phyloP scores from a whole-genome alignment of 2,888 invertebrate genomes.

The Hedya salicella region DNA sequence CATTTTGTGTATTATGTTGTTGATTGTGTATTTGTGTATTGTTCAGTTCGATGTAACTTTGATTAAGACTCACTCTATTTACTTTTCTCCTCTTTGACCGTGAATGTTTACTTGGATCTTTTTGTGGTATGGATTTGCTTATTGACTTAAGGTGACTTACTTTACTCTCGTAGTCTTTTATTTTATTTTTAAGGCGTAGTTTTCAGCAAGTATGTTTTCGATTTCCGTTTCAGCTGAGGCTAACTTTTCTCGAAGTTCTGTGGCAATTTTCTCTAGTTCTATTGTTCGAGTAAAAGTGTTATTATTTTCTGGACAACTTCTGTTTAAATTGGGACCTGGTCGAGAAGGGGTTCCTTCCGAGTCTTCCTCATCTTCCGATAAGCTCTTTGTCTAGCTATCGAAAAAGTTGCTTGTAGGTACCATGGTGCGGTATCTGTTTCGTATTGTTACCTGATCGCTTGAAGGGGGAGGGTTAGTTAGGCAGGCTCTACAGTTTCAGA shows the following conservation, averaged over 20 bases:
- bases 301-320: not conserved
- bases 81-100: not conserved
- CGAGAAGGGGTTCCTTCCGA: not conserved
- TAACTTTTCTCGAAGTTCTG: not conserved
- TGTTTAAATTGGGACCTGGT: not conserved
- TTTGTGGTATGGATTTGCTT: not conserved
- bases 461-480: not conserved
- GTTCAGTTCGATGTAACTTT: not conserved
- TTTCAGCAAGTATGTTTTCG: not conserved
- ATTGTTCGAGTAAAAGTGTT: not conserved
- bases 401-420: not conserved
- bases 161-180: conserved; percentile 6
- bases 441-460: not conserved
- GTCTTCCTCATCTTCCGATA: not conserved
- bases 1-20: too few species aligned
- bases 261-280: not conserved
- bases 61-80: conserved; percentile 2
- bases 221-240: not conserved
- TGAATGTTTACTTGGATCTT: not conserved
- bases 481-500: not conserved
- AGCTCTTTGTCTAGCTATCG: too few species aligned
- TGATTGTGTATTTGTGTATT: too few species aligned
- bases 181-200: not conserved
- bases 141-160: not conserved
- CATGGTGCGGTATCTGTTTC: not conserved